Evolutionary conservation across 2,113 vertebrate genomes (phyloP).

Genomic region (Hassar affinis): DNA sequence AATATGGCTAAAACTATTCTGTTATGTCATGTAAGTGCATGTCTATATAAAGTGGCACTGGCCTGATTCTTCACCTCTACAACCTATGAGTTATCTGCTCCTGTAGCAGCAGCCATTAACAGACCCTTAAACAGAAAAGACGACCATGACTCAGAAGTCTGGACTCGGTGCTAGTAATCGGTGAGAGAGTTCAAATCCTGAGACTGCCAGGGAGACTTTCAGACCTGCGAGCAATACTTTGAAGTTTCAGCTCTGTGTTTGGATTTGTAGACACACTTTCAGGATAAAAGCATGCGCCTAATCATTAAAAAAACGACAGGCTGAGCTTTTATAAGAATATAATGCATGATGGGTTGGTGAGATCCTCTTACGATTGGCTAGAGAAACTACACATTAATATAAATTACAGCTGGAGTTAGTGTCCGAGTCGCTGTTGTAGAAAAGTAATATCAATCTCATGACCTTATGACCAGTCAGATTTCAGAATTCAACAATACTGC

Average conservation of each 20-base stretch:
- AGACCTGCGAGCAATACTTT: not conserved
- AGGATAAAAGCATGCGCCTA: not conserved
- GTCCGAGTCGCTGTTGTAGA: not conserved
- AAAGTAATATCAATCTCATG: no score
- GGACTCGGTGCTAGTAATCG: not conserved
- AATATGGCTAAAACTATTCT: not conserved
- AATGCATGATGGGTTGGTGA: not conserved
- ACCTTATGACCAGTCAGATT: not conserved
- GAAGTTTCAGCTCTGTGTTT: not conserved
- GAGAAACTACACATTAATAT: not conserved
- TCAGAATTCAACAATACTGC: not conserved
- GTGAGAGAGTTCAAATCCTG: not conserved
- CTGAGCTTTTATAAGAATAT: not conserved
- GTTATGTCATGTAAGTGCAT: not conserved
- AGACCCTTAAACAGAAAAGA: not conserved
- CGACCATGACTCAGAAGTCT: not conserved
- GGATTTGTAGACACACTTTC: not conserved
- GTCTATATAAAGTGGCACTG: not conserved
- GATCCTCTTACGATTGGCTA: not conserved
- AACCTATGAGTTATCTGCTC: conserved; percentile 2
- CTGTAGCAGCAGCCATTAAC: not conserved
- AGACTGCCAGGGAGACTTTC: not conserved
- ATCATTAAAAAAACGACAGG: not conserved
- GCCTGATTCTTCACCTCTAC: not conserved
- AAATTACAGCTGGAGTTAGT: not conserved